Evolutionary conservation across 2,888 invertebrate genomes (phyloP), one percentile per base, ranked within the genome.

Genomic region (Morpho helenor): DNA sequence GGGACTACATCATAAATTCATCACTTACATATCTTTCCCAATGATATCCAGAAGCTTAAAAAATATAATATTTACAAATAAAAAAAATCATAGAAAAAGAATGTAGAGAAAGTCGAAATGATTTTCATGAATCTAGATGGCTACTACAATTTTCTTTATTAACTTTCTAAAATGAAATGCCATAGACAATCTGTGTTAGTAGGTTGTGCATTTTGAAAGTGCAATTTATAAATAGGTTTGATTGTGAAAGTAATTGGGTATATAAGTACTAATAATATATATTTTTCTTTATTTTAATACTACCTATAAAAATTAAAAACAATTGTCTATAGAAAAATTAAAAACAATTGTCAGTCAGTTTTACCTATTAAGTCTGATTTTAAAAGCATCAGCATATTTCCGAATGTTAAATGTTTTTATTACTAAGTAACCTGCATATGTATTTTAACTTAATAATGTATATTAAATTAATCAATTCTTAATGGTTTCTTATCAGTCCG

Each of bases 81-180:
- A 31, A 31, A 1, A 31, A 31, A 31, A 31, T 31, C 31, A 31
- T 31, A 31, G 31, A 31, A 31, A 31, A 31, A 31, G 31, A 31
- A 31, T 31, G 31, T 22, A 52, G 45, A 39, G 48, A 45, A 50
- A 52, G 47, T 56, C 43, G 23, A 16, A 51, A 57, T 41, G 8
- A 52, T 58, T 61, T 57, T 52, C 43, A 41, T 52, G 44, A 42
- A 58, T 60, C 62, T 51, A 58, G 60, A 49, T 63, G 62, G 60
- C 44, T 56, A 31, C 40, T 50, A 52, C 54, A 55, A 48, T 58
- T 60, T 62, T 52, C 56, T 60, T 49, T 45, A 45, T 56, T 22
- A 58, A 60, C 60, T 64, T 62, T 64, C 62, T 62, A 60, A 60
- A 60, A 53, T 53, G 48, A 41, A 52, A 22, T 61, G 52, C 46